Base-by-base conservation (phyloP, 2,797 vertebrate species). In the Gorsachius magnificus region DNA sequence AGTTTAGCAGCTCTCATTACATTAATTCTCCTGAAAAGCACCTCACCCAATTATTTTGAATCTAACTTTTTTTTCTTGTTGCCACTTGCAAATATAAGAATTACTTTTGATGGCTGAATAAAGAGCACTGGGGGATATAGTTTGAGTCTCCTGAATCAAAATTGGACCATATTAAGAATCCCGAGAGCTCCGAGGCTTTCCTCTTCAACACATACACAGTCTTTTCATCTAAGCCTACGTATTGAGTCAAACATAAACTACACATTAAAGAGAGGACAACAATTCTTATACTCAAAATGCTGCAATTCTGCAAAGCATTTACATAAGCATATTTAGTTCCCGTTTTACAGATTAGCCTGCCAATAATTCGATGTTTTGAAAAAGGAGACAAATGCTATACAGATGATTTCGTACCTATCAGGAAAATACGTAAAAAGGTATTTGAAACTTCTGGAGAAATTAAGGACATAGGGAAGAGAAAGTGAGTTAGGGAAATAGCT, bases 31-130 rank as follows among this genome's bases (percentile, higher is more conserved):
- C 46, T 87, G 65, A 88, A 98, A 96, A 91, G 81, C 31, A 93
- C 51, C 78, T 90, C 82, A 83, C 17, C 57, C 87, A 87, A 94
- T 93, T 96, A 84, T 96, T 97, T 92, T 82, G 86, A 96, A 84
- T 28, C 57, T 63, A 79, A 72, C 38, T 83, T 93, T 87, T 89
- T 89, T 70, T 71, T 11, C 91, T 89, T 96, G 79, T 95, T 96
- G 90, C 85, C 87, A 88, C 90, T 96, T 96, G 90, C 94, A 97
- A 96, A 97, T 96, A 13, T 38, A 95, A 88, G 87, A 94, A 94
- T 92, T 80, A 70, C 46, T 94, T 97, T 95, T 95, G 90, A 94
- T 86, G 85, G 77, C 69, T 71, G 89, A 81, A 93, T 90, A 91
- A 86, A 94, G 91, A 77, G 87, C 75, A 60, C 63, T 51, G 89